Evolutionary conservation across 2,797 vertebrate species (phyloP).

Genomic region (Lophotriccus pileatus): DNA sequence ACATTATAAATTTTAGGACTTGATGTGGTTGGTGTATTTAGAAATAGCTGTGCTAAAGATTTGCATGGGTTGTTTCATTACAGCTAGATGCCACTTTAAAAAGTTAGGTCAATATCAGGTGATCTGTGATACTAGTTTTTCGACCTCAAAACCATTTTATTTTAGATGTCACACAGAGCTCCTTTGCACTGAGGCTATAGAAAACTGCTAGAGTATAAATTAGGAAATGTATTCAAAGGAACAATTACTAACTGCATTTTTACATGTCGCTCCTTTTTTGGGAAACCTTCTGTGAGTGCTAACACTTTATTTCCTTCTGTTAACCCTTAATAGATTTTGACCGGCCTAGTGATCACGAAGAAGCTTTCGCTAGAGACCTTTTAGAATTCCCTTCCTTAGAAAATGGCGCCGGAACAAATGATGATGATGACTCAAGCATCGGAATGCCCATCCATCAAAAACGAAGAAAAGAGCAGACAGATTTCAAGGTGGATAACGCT

Average conservation of each 20-base stretch:
- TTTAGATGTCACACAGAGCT: background rate
- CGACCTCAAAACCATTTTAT: background rate
- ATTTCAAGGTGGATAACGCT: background rate
- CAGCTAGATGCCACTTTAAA: background rate
- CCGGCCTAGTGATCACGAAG: conserved; percentile 84
- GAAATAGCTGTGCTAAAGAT: background rate
- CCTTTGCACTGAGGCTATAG: background rate
- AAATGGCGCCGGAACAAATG: conserved; percentile 87
- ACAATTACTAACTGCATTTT: background rate
- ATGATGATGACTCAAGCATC: conserved; percentile 88
- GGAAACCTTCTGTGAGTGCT: background rate
- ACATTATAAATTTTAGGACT: background rate
- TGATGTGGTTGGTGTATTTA: background rate
- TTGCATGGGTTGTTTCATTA: background rate
- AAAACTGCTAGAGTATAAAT: background rate
- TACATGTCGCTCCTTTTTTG: background rate
- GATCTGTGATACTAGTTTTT: background rate
- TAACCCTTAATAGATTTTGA: conserved; percentile 83
- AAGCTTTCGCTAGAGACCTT: conserved; percentile 85
- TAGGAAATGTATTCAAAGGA: background rate
- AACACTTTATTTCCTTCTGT: background rate
- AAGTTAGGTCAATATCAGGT: background rate
- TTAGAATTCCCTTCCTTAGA: conserved; percentile 91
- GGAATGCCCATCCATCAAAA: conserved; percentile 74
- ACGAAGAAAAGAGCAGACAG: conserved; percentile 47